Conservation (phyloP, 2,113 vertebrate genomes). For the Cololabis saira region DNA sequence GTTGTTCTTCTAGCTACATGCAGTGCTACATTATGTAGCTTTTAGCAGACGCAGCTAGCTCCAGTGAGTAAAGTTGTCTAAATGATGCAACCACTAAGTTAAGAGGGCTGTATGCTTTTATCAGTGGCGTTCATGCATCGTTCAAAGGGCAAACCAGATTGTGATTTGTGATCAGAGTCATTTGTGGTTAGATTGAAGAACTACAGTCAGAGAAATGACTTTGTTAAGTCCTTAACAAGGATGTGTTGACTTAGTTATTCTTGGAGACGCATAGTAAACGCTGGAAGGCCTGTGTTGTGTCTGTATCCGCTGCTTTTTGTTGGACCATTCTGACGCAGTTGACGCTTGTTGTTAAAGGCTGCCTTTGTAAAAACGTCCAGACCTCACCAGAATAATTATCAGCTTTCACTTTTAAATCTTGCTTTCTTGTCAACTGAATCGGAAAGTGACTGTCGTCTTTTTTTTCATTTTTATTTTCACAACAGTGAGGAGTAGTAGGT, state of each 20-base stretch:
- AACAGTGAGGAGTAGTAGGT: not conserved
- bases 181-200: not conserved
- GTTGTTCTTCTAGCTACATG: conserved; percentile 4
- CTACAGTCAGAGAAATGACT: not conserved
- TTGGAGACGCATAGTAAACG: conserved; percentile 32
- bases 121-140: not conserved
- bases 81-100: conserved; percentile 5
- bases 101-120: not conserved
- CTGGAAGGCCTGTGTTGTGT: conserved; percentile 51
- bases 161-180: not conserved
- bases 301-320: conserved; percentile 28
- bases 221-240: not conserved
- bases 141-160: not conserved
- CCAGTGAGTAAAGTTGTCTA: conserved; percentile 44
- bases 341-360: conserved; percentile 6
- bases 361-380: conserved; percentile 9
- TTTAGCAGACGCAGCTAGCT: conserved; percentile 39
- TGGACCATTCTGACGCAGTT: conserved; percentile 2
- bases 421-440: conserved; percentile 5
- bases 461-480: not conserved
- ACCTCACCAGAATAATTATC: conserved; percentile 8
- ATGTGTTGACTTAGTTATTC: not conserved
- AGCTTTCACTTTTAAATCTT: conserved; percentile 21
- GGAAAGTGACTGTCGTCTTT: conserved; percentile 2
- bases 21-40: conserved; percentile 23